These are phyloP conservation scores for Oxyteleia sp. DNA, from an alignment of 2,888 invertebrate genomes.

Conservation along the genomic window DNA sequence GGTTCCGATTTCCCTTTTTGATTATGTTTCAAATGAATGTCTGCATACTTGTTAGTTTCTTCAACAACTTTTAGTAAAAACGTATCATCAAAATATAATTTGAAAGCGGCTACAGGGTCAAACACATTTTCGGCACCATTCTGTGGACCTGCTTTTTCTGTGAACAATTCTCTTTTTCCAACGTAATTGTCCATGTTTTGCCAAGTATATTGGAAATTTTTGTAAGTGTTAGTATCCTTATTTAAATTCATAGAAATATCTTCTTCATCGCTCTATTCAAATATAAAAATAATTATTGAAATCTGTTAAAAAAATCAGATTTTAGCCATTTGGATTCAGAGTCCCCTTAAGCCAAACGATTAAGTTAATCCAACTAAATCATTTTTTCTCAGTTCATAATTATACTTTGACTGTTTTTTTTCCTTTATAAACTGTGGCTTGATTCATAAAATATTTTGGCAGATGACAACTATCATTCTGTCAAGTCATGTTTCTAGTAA, in stretches of 20 bases:
- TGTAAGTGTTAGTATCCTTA: not conserved
- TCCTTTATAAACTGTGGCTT: no score
- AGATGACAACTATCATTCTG: no score
- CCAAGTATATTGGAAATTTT: not conserved
- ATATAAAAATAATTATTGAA: no score
- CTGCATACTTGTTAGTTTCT: slow-evolving; percentile 27
- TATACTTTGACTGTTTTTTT: no score
- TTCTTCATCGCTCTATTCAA: no score
- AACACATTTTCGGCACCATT: slow-evolving; percentile 27
- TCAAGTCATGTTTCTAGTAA: no score
- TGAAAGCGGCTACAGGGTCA: not conserved
- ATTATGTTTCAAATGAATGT: slow-evolving; percentile 10
- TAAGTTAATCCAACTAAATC: no score
- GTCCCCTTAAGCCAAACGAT: no score
- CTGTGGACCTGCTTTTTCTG: not conserved
- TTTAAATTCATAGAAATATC: not conserved
- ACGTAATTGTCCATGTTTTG: slow-evolving; percentile 25
- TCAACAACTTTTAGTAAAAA: slow-evolving; percentile 19
- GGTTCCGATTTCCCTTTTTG: slow-evolving; percentile 11
- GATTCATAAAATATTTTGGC: no score
- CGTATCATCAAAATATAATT: not conserved
- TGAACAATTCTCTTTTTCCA: slow-evolving; percentile 5
- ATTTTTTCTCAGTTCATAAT: no score
- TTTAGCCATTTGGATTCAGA: no score
- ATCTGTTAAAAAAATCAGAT: no score